These are phyloP conservation scores for Ophiodon elongatus DNA, from an alignment of 2,113 vertebrate genomes.

Conservation along the genomic window DNA sequence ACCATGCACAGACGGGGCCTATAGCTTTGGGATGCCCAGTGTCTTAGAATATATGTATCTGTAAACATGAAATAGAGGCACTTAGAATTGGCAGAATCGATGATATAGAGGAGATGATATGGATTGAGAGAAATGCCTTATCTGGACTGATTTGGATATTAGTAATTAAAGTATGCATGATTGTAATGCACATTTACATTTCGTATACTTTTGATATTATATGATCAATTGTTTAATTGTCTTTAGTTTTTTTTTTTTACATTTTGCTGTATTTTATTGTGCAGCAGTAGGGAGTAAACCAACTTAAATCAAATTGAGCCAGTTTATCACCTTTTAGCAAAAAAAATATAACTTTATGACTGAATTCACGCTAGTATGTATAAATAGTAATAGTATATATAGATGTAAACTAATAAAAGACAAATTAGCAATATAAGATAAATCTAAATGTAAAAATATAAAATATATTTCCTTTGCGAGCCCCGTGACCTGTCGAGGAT, in stretches of 20 bases:
- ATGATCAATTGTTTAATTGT: not conserved
- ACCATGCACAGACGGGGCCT: slow-evolving; percentile 80
- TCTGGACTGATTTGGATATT: not conserved
- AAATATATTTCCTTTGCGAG: too few relatives aligned
- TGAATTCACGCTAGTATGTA: not conserved
- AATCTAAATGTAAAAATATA: too few relatives aligned
- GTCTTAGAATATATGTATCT: slow-evolving; percentile 82
- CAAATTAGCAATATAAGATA: not conserved
- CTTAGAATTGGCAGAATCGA: slow-evolving; percentile 39
- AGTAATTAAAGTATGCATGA: not conserved
- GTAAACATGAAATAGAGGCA: slow-evolving; percentile 72
- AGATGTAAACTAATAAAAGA: not conserved
- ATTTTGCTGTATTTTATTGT: not conserved
- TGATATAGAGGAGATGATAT: slow-evolving; percentile 37
- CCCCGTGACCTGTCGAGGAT: not conserved
- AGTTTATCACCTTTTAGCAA: not conserved
- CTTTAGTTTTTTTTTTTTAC: not conserved
- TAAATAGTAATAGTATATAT: not conserved
- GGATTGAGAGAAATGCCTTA: slow-evolving; percentile 10
- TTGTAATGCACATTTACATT: not conserved
- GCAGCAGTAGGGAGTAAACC: not conserved
- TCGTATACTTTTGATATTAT: not conserved
- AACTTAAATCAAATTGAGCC: not conserved
- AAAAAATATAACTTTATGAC: not conserved
- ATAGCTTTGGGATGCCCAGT: slow-evolving; percentile 71